A percentile compares a stretch with the other conserved stretches of the same genome.
Evolutionary conservation across 2,888 invertebrate species (phyloP).

Genomic region (Chrysolina oricalcia): DNA sequence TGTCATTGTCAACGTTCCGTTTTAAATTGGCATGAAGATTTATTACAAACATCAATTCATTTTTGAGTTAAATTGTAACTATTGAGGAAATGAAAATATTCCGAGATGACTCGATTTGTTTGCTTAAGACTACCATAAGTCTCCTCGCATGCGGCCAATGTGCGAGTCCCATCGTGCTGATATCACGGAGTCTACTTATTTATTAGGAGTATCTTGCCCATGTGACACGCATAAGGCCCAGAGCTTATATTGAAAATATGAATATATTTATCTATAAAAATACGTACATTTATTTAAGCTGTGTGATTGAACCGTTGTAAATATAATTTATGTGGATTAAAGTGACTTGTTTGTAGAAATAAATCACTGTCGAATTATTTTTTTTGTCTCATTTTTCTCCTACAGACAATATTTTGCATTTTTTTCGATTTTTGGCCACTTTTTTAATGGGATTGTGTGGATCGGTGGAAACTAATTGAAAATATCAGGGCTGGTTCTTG

Average conservation of each 20-base stretch:
- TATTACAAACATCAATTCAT: too few species aligned
- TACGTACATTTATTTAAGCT: constrained; percentile 70
- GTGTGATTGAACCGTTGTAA: constrained; percentile 72
- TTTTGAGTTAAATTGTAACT: neutral
- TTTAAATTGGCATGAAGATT: too few species aligned
- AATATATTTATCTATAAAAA: constrained; percentile 67
- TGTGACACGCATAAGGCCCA: constrained; percentile 65
- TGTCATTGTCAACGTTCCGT: too few species aligned
- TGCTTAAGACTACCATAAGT: constrained; percentile 58
- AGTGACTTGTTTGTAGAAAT: constrained; percentile 71
- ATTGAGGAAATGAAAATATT: neutral
- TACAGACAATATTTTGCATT: neutral
- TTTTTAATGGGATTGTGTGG: too few species aligned
- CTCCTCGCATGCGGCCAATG: constrained; percentile 63
- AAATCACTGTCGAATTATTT: constrained; percentile 68
- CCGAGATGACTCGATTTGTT: constrained; percentile 51
- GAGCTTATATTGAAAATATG: constrained; percentile 68
- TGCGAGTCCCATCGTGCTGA: constrained; percentile 61
- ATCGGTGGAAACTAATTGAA: too few species aligned
- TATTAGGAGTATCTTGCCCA: constrained; percentile 64
- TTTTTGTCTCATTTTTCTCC: constrained; percentile 45
- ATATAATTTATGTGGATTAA: constrained; percentile 72
- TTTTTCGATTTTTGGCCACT: too few species aligned
- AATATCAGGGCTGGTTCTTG: too few species aligned
- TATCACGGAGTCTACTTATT: constrained; percentile 54